Evolutionary conservation across 2,797 vertebrate genomes (phyloP), one percentile per base, ranked within the genome.

Genomic region (Tamandua tetradactyla): DNA sequence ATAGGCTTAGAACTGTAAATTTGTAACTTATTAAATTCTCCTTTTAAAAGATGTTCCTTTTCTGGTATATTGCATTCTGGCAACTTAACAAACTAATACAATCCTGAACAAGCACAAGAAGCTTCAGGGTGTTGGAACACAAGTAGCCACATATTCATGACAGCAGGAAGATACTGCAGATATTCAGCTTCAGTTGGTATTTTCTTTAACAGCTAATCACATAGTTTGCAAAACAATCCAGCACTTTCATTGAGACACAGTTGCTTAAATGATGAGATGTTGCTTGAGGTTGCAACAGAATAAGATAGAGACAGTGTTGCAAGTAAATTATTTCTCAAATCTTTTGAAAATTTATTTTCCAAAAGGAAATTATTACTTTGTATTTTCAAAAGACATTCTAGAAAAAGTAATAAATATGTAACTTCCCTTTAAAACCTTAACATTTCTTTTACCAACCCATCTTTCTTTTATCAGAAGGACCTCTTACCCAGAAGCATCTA

Each of bases 291-390:
- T 76, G 68, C 22, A 76, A 72, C 79, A 92, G 40, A 87, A 93
- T 61, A 87, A 59, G 37, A 84, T 74, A 88, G 59, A 94, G 30
- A 78, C 76, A 61, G 37, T 66, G 35, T 84, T 44, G 82, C 68
- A 91, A 83, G 80, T 10, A 86, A 93, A 88, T 94, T 89, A 59
- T 55, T 78, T 94, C 66, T 91, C 30, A 81, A 72, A 40, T 59
- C 35, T 80, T 87, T 93, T 40, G 42, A 71, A 95, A 89, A 94
- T 75, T 83, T 32, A 83, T 55, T 92, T 95, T 78, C 15, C 37
- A 52, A 75, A 86, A 64, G 52, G 20, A 75, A 84, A 17, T 47
- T 57, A 57, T 42, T 88, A 40, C 32, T 81, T 89, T 94, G 37
- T 30, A 86, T 75, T 95, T 91, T 80, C 30, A 89, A 84, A 90